Evolutionary conservation across 2,113 vertebrate genomes (phyloP).

Genomic region (Montifringilla adamsi): DNA sequence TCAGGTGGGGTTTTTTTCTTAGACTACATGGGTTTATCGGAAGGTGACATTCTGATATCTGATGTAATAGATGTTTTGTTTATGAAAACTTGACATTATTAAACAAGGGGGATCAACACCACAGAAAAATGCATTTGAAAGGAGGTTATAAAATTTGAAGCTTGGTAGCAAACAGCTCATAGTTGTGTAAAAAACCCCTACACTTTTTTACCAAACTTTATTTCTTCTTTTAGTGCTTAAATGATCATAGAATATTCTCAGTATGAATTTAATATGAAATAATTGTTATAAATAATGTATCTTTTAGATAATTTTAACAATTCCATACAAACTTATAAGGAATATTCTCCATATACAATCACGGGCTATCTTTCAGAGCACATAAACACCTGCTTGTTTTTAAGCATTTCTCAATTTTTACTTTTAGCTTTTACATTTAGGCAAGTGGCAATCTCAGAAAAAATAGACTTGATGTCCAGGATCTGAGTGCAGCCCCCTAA

Average conservation of each 20-base stretch:
- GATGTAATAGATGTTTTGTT: slow-evolving; percentile 64
- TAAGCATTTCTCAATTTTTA: background rate
- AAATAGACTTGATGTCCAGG: background rate
- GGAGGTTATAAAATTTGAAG: background rate
- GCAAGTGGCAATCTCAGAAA: background rate
- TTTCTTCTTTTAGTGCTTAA: background rate
- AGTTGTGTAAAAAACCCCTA: background rate
- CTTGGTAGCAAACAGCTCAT: background rate
- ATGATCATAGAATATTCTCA: background rate
- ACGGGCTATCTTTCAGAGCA: background rate
- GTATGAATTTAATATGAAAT: background rate
- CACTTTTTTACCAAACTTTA: background rate
- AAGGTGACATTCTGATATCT: background rate
- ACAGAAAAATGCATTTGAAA: slow-evolving; percentile 49
- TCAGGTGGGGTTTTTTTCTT: background rate
- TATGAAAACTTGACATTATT: slow-evolving; percentile 59
- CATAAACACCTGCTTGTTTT: background rate
- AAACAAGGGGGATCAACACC: slow-evolving; percentile 15
- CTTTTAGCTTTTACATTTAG: background rate
- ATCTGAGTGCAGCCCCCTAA: background rate
- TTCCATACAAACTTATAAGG: background rate
- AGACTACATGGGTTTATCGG: background rate
- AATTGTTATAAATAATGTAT: background rate
- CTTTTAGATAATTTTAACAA: background rate
- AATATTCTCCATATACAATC: background rate